These are phyloP conservation scores for Coelopa pilipes DNA, from an alignment of 2,888 invertebrate species.

Conservation along the genomic window DNA sequence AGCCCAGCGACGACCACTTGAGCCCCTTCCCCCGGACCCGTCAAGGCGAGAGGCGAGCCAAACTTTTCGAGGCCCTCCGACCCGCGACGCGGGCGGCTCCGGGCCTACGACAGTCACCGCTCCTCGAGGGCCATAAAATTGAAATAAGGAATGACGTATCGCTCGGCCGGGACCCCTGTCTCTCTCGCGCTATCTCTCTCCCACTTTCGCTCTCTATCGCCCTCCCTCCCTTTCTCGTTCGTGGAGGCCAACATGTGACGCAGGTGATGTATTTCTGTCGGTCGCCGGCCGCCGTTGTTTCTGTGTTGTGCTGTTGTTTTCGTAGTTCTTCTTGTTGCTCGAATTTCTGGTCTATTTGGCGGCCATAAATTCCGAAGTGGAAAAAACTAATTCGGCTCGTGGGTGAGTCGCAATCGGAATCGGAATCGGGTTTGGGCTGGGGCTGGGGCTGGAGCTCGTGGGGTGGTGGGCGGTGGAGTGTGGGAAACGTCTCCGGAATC, in stretches of 20 bases:
- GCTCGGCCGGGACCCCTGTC: not conserved
- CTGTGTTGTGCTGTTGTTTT: not conserved
- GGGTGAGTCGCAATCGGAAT: too few species aligned
- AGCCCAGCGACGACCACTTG: too few species aligned
- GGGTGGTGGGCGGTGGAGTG: not conserved
- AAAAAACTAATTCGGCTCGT: slow-evolving; percentile 13
- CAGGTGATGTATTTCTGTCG: slow-evolving; percentile 21
- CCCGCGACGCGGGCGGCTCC: not conserved
- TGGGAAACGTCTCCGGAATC: slow-evolving; percentile 13
- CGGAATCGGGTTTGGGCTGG: too few species aligned
- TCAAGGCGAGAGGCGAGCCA: not conserved
- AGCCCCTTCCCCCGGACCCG: too few species aligned
- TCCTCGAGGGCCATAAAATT: slow-evolving; percentile 16
- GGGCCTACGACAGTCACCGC: not conserved
- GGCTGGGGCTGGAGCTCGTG: too few species aligned
- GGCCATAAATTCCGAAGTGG: slow-evolving; percentile 33
- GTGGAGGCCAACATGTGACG: not conserved
- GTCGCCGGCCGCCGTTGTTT: not conserved
- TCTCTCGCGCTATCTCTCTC: not conserved
- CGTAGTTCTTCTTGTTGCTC: not conserved
- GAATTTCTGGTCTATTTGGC: slow-evolving; percentile 21
- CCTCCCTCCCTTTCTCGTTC: not conserved
- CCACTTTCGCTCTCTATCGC: not conserved
- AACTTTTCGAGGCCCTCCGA: not conserved
- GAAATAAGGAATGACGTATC: slow-evolving; percentile 14